A percentile compares a stretch with the other conserved stretches of the same genome.
Conservation (phyloP, 37 sponge, comb jelly and placozoan genomes). For the Bolinopsis microptera region DNA sequence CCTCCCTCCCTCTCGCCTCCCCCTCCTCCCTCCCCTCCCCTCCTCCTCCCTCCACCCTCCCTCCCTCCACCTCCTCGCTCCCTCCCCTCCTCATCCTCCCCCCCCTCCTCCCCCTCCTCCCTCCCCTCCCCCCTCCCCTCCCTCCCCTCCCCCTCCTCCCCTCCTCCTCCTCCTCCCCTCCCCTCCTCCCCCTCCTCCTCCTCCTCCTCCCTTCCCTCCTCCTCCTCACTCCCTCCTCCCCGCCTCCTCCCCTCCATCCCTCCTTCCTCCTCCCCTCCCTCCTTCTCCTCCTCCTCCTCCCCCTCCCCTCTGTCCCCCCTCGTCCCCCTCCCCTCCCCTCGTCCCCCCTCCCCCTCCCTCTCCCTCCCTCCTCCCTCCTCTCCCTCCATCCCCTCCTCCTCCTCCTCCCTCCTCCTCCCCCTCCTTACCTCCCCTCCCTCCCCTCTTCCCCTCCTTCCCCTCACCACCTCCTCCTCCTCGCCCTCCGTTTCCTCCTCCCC, state of each 20-base stretch:
- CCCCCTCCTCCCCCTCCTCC: background rate
- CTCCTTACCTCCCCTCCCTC: no score
- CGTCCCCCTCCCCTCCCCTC: background rate
- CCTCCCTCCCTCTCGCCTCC: background rate
- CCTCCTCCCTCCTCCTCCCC: background rate
- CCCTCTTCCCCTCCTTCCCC: background rate
- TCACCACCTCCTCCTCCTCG: background rate
- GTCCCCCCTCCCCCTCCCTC: background rate
- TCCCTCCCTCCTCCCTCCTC: background rate
- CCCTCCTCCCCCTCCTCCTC: background rate
- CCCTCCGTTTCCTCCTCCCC: background rate
- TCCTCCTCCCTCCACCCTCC: no score
- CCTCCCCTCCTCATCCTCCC: background rate
- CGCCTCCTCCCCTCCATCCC: background rate
- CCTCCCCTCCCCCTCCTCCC: background rate
- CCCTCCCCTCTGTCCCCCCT: background rate
- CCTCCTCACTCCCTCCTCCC: background rate
- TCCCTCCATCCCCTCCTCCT: no score
- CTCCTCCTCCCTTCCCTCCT: background rate
- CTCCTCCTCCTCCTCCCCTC: background rate
- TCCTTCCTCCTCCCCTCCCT: background rate
- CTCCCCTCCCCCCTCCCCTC: background rate
- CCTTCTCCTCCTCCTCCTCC: background rate
- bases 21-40: background rate
- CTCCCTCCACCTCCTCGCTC: background rate